phyloP scores from a whole-genome alignment of 2,113 vertebrate species.

The Crypturellus undulatus region DNA sequence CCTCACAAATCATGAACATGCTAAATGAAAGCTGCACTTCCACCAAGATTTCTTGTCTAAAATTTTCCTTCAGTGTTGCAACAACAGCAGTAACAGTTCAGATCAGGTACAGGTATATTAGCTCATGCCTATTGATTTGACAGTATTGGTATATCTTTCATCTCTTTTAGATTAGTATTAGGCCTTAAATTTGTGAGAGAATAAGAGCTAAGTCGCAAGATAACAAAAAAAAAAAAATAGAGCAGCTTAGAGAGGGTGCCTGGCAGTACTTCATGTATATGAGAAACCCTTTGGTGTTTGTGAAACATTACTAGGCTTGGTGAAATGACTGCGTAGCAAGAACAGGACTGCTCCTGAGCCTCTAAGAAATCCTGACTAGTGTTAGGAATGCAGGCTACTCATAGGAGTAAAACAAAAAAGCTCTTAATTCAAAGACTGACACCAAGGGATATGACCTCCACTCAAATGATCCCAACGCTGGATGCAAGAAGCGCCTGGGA shows the following conservation, averaged over 20 bases:
- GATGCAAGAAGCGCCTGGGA: accelerated
- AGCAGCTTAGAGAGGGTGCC: too few species aligned
- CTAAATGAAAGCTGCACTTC: neutral
- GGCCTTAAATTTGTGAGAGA: neutral
- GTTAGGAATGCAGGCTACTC: accelerated
- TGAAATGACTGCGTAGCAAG: accelerated
- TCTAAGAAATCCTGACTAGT: accelerated
- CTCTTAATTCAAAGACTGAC: neutral
- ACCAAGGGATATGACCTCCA: accelerated
- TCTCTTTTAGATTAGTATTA: neutral
- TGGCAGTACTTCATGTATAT: neutral
- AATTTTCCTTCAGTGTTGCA: neutral
- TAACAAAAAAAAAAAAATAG: neutral
- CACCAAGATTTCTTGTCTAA: neutral
- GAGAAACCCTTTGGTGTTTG: accelerated
- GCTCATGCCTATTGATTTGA: neutral
- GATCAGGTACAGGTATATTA: neutral
- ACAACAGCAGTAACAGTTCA: neutral
- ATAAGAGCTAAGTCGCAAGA: neutral
- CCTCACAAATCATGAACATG: accelerated
- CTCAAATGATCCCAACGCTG: accelerated
- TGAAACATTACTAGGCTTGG: accelerated
- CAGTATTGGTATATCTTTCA: too few species aligned
- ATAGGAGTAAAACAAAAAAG: neutral
- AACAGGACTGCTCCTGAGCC: accelerated